Evolutionary conservation across 2,888 invertebrate genomes (phyloP).

Genomic region (Sinohyriopsis cumingii): DNA sequence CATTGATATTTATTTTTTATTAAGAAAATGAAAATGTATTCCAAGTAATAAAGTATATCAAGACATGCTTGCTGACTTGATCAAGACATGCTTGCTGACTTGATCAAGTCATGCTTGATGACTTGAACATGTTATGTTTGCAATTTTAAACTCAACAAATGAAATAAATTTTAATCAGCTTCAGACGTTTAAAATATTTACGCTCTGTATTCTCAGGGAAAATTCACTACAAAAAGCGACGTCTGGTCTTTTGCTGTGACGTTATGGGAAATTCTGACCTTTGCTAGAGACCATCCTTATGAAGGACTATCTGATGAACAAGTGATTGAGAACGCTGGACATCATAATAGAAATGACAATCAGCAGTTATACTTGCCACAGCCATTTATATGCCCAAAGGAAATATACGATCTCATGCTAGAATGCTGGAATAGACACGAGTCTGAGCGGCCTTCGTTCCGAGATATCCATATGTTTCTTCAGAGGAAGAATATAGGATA

Average conservation of each 20-base stretch:
- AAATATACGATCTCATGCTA: slow-evolving; percentile 92
- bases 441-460: slow-evolving; percentile 86
- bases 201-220: slow-evolving; percentile 77
- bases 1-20: too few species aligned
- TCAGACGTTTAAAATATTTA: too few species aligned
- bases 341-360: slow-evolving; percentile 83
- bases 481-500: slow-evolving; percentile 74
- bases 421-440: slow-evolving; percentile 92
- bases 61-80: too few species aligned
- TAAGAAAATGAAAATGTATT: too few species aligned
- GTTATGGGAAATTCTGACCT: slow-evolving; percentile 87
- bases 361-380: slow-evolving; percentile 78
- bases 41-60: too few species aligned
- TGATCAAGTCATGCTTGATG: too few species aligned
- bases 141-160: too few species aligned
- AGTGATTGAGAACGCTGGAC: slow-evolving; percentile 86
- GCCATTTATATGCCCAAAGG: slow-evolving; percentile 86
- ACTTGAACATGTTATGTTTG: too few species aligned
- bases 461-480: slow-evolving; percentile 90
- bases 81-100: too few species aligned
- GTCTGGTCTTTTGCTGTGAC: slow-evolving; percentile 95
- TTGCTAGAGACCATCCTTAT: slow-evolving; percentile 85
- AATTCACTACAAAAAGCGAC: slow-evolving; percentile 89
- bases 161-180: too few species aligned
- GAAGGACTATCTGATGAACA: slow-evolving; percentile 84